Percentiles rank a stretch among this genome's conserved stretches.
These are phyloP conservation scores for Choreutis nemorana DNA, from an alignment of 2,888 invertebrate genomes.

Conservation along the genomic window DNA sequence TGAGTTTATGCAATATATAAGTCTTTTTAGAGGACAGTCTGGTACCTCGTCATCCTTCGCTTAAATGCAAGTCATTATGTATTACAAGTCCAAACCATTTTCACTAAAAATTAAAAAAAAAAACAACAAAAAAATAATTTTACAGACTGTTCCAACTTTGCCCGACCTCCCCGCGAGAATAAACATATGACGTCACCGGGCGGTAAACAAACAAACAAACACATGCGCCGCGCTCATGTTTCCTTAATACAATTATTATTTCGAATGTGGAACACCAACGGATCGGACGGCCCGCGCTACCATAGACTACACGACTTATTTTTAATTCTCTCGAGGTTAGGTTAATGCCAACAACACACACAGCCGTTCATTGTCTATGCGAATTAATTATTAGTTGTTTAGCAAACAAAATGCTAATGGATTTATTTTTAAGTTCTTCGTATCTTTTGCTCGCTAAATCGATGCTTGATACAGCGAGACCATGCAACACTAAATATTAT, in stretches of 20 bases:
- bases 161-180: slow-evolving; percentile 53
- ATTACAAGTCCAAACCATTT: background rate
- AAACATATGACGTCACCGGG: slow-evolving; percentile 67
- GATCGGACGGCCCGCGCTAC: slow-evolving; percentile 27
- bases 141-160: slow-evolving; percentile 14
- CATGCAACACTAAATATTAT: slow-evolving; percentile 19
- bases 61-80: no score
- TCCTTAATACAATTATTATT: slow-evolving; percentile 68
- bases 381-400: slow-evolving; percentile 23
- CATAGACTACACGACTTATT: slow-evolving; percentile 23
- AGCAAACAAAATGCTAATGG: slow-evolving; percentile 13
- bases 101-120: slow-evolving; percentile 3
- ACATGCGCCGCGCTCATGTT: slow-evolving; percentile 67
- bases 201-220: slow-evolving; percentile 69
- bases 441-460: slow-evolving; percentile 8
- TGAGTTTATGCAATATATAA: background rate
- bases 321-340: slow-evolving; percentile 28
- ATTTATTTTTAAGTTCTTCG: slow-evolving; percentile 7
- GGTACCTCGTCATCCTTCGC: no score
- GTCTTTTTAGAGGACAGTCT: no score
- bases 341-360: slow-evolving; percentile 10
- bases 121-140: slow-evolving; percentile 10
- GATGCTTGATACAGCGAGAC: slow-evolving; percentile 13
- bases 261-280: slow-evolving; percentile 57
- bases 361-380: slow-evolving; percentile 32